Evolutionary conservation across 2,113 vertebrate genomes (phyloP).

Genomic region (Thalassarche chlororhynchos): DNA sequence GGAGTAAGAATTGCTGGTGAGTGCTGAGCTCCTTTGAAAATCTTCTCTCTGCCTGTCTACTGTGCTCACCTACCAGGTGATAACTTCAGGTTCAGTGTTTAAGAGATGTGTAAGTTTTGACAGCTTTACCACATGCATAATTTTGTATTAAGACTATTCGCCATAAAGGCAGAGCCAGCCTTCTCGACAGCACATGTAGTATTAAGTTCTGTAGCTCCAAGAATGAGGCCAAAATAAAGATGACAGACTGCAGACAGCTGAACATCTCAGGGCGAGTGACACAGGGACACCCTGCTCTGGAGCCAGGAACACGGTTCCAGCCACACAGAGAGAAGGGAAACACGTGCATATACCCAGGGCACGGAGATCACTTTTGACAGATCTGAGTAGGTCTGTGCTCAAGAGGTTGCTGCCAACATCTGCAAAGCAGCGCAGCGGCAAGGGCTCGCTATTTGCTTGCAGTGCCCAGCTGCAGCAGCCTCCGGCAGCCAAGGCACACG

Average conservation of each 20-base stretch:
- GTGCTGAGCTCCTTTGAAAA: background rate
- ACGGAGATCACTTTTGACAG: background rate
- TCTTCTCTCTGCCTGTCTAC: background rate
- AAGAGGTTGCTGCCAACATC: background rate
- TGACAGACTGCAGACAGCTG: background rate
- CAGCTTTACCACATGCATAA: background rate
- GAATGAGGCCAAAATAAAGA: background rate
- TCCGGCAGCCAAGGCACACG: background rate
- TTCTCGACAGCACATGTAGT: rapidly evolving
- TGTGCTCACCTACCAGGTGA: background rate
- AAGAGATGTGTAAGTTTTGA: background rate
- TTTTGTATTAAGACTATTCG: background rate
- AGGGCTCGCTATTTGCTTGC: background rate
- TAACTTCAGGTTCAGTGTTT: background rate
- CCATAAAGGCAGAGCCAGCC: background rate
- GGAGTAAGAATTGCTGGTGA: background rate
- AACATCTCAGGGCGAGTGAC: background rate
- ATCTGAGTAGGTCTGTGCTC: background rate
- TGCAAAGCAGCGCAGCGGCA: background rate
- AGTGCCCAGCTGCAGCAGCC: background rate
- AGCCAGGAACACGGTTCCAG: background rate
- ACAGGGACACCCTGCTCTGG: background rate
- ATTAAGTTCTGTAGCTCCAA: background rate
- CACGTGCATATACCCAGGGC: rapidly evolving
- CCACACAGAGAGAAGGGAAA: background rate